A percentile compares a stretch with the other conserved stretches of the same genome.
Evolutionary conservation across 2,113 vertebrate genomes (phyloP).

Genomic region (Hiodon alosoides): DNA sequence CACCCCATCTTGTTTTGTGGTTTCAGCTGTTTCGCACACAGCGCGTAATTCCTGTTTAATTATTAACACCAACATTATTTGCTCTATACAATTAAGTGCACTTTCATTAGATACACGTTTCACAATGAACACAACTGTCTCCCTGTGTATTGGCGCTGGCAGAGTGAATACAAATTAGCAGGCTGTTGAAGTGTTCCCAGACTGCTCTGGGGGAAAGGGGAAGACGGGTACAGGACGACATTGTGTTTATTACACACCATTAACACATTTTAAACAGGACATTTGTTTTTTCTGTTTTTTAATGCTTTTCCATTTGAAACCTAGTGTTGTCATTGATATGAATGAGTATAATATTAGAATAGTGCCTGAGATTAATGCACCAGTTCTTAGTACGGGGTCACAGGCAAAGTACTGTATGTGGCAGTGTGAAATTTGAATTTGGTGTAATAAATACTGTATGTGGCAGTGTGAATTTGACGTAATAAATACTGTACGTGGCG

Average conservation of each 20-base stretch:
- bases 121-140: conserved; percentile 9
- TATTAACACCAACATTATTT: conserved; percentile 88
- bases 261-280: no score
- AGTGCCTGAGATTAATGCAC: no score
- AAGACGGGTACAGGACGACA: background rate
- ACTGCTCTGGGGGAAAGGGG: background rate
- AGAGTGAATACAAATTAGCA: background rate
- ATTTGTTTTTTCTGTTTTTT: no score
- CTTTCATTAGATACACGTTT: conserved; percentile 57
- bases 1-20: conserved; percentile 66
- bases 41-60: conserved; percentile 77
- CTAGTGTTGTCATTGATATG: no score
- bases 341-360: no score
- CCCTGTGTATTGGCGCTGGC: background rate
- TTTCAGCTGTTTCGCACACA: conserved; percentile 74
- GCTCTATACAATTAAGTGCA: conserved; percentile 75
- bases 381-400: no score
- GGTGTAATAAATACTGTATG: no score
- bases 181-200: background rate
- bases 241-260: background rate
- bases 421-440: no score
- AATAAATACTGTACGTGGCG: no score
- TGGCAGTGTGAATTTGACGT: no score
- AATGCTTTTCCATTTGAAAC: no score
- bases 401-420: no score